Conservation (phyloP, 2,888 invertebrate species). For the Volucella inanis region DNA sequence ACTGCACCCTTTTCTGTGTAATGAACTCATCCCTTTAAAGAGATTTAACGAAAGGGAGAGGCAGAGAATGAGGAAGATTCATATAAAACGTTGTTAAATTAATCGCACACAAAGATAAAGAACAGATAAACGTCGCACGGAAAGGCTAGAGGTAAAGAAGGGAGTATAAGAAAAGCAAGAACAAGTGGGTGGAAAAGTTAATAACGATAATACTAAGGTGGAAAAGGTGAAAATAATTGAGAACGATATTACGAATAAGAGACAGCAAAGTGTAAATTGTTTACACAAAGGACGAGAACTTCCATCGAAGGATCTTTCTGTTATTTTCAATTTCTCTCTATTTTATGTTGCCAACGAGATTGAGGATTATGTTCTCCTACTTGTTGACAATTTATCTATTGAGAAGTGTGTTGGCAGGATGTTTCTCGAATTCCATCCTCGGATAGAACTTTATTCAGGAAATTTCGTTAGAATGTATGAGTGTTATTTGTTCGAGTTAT, state of each 20-base stretch:
- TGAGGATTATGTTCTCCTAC: constrained; percentile 20
- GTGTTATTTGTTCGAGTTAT: constrained; percentile 1
- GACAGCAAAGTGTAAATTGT: constrained; percentile 19
- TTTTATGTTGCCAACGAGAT: constrained; percentile 34
- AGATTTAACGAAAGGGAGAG: background rate
- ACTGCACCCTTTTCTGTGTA: constrained; percentile 32
- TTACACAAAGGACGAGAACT: constrained; percentile 20
- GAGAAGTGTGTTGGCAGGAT: background rate
- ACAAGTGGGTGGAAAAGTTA: constrained; percentile 34
- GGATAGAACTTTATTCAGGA: background rate
- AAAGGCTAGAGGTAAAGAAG: constrained; percentile 14
- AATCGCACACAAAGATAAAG: constrained; percentile 54
- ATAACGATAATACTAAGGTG: constrained; percentile 58
- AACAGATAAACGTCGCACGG: constrained; percentile 30
- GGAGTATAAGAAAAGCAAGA: background rate
- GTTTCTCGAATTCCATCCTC: background rate
- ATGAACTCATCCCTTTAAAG: constrained; percentile 31
- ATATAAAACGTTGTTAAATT: constrained; percentile 54
- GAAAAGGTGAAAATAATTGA: constrained; percentile 69
- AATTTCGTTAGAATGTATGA: background rate
- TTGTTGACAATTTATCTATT: constrained; percentile 46
- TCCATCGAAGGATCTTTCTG: constrained; percentile 23
- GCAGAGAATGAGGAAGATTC: background rate
- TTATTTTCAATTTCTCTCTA: background rate
- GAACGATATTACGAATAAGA: constrained; percentile 52